Conservation (phyloP, 2,797 vertebrate genomes). For the Holocentrus rufus region DNA sequence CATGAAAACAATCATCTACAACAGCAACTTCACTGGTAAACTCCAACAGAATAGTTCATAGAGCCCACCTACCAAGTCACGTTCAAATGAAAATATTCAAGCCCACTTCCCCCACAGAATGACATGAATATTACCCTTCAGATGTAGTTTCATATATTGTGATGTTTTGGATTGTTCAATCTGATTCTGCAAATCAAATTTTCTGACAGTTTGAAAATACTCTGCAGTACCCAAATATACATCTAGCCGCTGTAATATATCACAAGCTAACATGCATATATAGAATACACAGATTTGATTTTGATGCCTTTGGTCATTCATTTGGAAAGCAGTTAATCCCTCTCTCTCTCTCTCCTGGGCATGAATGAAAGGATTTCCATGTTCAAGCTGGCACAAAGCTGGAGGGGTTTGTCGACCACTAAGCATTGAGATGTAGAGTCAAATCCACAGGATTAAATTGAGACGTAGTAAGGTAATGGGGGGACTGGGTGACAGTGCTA, state of each 20-base stretch:
- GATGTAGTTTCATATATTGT: not conserved
- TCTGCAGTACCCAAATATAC: not conserved
- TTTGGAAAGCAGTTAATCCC: slow-evolving; percentile 69
- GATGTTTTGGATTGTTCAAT: not conserved
- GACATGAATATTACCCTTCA: too few species aligned
- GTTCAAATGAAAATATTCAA: too few species aligned
- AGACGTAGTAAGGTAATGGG: slow-evolving; percentile 62
- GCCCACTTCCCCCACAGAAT: too few species aligned
- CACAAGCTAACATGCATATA: not conserved
- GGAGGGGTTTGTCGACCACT: slow-evolving; percentile 51
- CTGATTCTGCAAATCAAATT: too few species aligned
- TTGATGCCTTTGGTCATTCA: slow-evolving; percentile 54
- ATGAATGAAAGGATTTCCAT: slow-evolving; percentile 76
- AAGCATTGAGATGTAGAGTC: slow-evolving; percentile 51
- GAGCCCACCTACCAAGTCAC: too few species aligned
- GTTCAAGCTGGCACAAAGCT: slow-evolving; percentile 61
- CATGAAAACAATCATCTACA: too few species aligned
- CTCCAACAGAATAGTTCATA: too few species aligned
- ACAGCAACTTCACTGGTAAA: too few species aligned
- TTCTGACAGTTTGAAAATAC: not conserved
- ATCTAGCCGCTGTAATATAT: not conserved
- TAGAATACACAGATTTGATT: slow-evolving; percentile 39
- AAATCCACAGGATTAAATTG: slow-evolving; percentile 76
- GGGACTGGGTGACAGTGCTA: slow-evolving; percentile 53
- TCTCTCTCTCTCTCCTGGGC: slow-evolving; percentile 55